Evolutionary conservation across 1,140 invertebrate species (phyloP), one percentile per base, ranked within the genome.

Genomic region (Ooceraea biroi): DNA sequence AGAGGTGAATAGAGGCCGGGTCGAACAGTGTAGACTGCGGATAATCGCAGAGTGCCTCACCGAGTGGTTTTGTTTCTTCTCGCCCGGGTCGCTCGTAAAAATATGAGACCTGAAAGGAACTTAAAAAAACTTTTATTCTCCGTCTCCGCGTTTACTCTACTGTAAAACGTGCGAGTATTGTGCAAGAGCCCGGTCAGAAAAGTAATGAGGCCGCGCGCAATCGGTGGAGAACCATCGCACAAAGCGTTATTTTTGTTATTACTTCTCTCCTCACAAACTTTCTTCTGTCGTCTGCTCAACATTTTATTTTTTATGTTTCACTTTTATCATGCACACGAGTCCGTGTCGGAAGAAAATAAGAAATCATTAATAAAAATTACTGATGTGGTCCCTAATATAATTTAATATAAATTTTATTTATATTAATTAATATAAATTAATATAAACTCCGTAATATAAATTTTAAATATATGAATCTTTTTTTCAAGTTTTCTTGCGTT

Each of bases 61-160:
- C 66, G 68, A 22, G 36, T 14, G 52, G 57, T 86, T 87, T 87
- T 87, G 85, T 87, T 85, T 84, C 83, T 80, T 82, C 66, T 82
- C 82, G 74, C 65, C 61, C 71, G 63, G 55, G 68, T 60, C 60
- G 85, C 85, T 88, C 87, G 82, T 88, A 88, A 88, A 88, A 88
- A 88, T 88, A 88, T 85, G 87, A 88, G 71, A 83, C 86, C 60
- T 48, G 65, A 85, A 85, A 82, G 78, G 46, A 36, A 7, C 55
- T 85, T 85, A 50, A 83, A 36, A 36, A 44, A 83, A 87, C 63
- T 82, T 87, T 87, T 87, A 87, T 76, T 77, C 36, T 36, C 36
- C 48, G 66, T 69, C 84, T 77, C 63, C 44, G 61, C 63, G 63
- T 48, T 41, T 69, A 69, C 48, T 55, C 27, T n/a, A 46, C 61